These are phyloP conservation scores for Somateria mollissima DNA, from an alignment of 2,797 vertebrate species.

Conservation along the genomic window DNA sequence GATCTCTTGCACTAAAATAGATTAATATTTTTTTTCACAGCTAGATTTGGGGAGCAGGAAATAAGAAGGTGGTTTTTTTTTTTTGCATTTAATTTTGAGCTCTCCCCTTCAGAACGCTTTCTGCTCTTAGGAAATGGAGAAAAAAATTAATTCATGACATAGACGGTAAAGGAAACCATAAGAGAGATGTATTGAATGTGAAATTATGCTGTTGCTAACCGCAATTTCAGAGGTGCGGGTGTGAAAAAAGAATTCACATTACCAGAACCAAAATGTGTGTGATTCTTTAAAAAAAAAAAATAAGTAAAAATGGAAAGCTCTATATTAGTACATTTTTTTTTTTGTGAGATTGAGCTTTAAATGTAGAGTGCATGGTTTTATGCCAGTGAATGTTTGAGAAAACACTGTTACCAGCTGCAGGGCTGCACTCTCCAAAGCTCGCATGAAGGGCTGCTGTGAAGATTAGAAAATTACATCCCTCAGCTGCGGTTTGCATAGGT, in stretches of 20 bases:
- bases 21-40: background rate
- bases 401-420: background rate
- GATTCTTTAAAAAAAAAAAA: background rate
- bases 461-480: background rate
- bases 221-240: background rate
- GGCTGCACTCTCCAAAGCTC: background rate
- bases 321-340: background rate
- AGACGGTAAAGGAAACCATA: background rate
- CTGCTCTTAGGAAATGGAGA: background rate
- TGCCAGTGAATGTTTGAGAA: background rate
- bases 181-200: slow-evolving; percentile 6
- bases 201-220: background rate
- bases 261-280: background rate
- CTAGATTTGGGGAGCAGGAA: background rate
- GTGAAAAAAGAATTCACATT: background rate
- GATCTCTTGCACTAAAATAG: background rate
- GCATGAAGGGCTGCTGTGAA: background rate
- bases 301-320: background rate
- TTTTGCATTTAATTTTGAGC: background rate
- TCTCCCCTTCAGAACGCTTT: background rate
- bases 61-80: background rate
- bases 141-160: background rate
- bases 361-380: background rate
- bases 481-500: background rate
- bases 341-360: background rate